Percentiles rank a stretch among this genome's conserved stretches.
Conservation (phyloP, 2,113 vertebrate genomes). For the Oceanites oceanicus region DNA sequence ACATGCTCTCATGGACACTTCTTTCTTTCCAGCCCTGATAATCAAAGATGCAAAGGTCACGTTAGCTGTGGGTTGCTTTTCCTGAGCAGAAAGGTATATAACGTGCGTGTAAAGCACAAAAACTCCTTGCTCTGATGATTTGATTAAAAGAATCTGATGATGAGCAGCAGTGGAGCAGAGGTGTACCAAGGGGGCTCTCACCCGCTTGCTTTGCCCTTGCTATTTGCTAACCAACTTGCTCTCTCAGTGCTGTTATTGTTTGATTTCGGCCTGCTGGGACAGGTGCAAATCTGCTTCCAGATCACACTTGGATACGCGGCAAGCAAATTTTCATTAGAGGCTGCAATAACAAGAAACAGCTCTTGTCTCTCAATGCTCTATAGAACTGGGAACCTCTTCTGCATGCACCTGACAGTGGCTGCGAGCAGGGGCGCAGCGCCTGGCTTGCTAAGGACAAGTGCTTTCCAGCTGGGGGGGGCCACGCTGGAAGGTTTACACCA, state of each 20-base stretch:
- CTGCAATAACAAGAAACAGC: background rate
- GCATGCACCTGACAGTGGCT: background rate
- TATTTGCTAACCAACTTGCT: background rate
- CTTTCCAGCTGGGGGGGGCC: background rate
- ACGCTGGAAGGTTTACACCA: background rate
- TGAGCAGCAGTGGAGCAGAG: background rate
- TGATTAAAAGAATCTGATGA: background rate
- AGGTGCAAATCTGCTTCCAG: conserved; percentile 49
- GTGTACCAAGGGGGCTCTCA: background rate
- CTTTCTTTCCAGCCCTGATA: background rate
- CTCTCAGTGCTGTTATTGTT: background rate
- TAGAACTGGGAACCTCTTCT: conserved; percentile 2
- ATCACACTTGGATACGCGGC: background rate
- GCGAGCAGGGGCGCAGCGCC: background rate
- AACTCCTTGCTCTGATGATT: background rate
- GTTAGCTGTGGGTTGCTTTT: background rate
- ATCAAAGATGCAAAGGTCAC: background rate
- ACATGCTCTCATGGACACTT: rapidly evolving
- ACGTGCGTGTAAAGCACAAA: too few relatives aligned
- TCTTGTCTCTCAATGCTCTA: conserved; percentile 47
- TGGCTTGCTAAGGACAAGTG: background rate
- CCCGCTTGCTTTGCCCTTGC: rapidly evolving
- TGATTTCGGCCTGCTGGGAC: background rate
- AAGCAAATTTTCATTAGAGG: background rate
- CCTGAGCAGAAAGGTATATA: background rate